Evolutionary conservation across 2,113 vertebrate species (phyloP).

Genomic region (Gymnogyps californianus): DNA sequence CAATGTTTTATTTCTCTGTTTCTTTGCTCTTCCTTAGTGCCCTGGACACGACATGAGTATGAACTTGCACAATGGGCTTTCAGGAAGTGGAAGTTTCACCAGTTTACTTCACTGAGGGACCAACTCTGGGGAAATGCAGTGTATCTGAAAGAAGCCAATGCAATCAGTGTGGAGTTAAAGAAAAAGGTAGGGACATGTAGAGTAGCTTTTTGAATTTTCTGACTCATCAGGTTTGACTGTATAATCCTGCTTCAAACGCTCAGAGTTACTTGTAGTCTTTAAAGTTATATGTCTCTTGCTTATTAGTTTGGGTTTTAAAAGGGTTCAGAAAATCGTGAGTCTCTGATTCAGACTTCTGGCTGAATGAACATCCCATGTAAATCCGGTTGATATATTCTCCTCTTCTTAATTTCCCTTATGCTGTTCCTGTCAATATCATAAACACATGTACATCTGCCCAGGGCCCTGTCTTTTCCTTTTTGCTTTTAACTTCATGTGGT

Average conservation of each 20-base stretch:
- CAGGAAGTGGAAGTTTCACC: slow-evolving; percentile 96
- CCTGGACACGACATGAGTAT: slow-evolving; percentile 94
- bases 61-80: slow-evolving; percentile 96
- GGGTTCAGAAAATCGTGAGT: not conserved
- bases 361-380: not conserved
- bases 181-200: slow-evolving; percentile 83
- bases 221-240: not conserved
- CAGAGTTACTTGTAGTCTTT: not conserved
- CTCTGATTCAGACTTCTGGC: not conserved
- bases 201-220: not conserved
- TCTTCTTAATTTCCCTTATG: not conserved
- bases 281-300: not conserved
- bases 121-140: slow-evolving; percentile 97
- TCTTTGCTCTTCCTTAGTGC: slow-evolving; percentile 73
- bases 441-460: not conserved
- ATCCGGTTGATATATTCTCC: not conserved
- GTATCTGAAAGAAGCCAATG: slow-evolving; percentile 96
- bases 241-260: not conserved
- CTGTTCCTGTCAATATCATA: not conserved
- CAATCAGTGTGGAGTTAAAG: slow-evolving; percentile 97
- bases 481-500: not conserved
- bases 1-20: not conserved
- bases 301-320: not conserved
- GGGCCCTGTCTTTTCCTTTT: not conserved
- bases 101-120: slow-evolving; percentile 95